Base-by-base conservation (phyloP, 2,888 invertebrate species). In the Leucophora obtusa region DNA sequence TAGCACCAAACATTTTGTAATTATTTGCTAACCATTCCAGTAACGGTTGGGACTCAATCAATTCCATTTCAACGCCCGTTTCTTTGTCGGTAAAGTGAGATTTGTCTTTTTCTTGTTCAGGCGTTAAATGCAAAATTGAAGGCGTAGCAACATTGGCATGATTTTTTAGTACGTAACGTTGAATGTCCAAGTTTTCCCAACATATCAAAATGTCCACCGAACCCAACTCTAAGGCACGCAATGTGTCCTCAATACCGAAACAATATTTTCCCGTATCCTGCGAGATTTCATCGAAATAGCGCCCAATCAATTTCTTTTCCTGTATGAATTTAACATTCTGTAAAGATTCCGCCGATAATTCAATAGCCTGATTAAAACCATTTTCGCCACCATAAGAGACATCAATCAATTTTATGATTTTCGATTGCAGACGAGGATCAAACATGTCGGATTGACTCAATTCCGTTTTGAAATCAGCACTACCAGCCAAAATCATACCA, bases 301-400 rank as follows among this genome's bases (percentile, higher is more conserved):
- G 93, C 90, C 98, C 98, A 88, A 99, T 99, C 81, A 99, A 94
- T 92, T 99, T 99, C 92, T 99, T 99, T 92, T 99, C 99, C 91
- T 99, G 99, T 85, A 99, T 99, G 88, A 99, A 99, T 92, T 99
- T 99, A 79, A 99, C 99, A 91, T 99, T 99, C 89, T 98, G 97
- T 85, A 99, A 92, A 15, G 98, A 97, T 92, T 99, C 99, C 0
- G 99, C 98, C 0, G 99, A 98, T 86, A 99, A 91, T 92, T 99
- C 99, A 86, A 99, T 99, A 83, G 99, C 99, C 91, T 99, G 99
- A 92, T 99, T 99, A 92, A 99, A 99, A 70, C 99, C 99, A 90
- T 99, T 99, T 92, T 99, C 99, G 10, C 99, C 99, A 51, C 99
- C 99, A 90, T 99, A 99, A 0, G 99, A 99, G 62, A 99, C 98